Evolutionary conservation across 2,797 vertebrate species (phyloP), one percentile per base, ranked within the genome.

Genomic region (Falco novaeseelandiae): DNA sequence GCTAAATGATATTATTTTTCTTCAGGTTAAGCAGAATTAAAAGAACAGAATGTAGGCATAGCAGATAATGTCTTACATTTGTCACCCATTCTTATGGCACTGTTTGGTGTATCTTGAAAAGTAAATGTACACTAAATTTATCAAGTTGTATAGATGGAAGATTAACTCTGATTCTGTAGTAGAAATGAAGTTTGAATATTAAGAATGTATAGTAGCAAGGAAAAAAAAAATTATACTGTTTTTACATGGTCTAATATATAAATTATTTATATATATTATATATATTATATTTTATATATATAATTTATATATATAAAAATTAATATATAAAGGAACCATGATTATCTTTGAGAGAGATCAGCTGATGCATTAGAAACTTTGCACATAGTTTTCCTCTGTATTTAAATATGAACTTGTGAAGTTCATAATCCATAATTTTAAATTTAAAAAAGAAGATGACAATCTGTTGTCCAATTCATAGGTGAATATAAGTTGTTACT

Each of bases 11-110:
- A 27, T 52, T 51, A 25, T 70, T 62, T 71, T 87, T 63, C 67
- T 84, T 59, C 59, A 67, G 36, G 61, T 79, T 89, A 93, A 89
- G 79, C 82, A 87, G 59, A 84, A 83, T 90, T 49, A 73, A 91
- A 90, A 95, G 52, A 77, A 42, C 63, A 88, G 74, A 78, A 95
- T 78, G 42, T 29, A 77, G 65, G 51, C 23, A 34, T 38, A 49
- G 8, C 46, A 72, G 71, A 11, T 84, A 58, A 48, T 52, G 32
- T 44, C 62, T 85, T 36, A 17, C 5, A 29, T 63, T 36, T 79
- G 25, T 63, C 57, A 83, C 20, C 21, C 27, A 17, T 76, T 90
- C 59, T 78, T 66, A 26, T 42, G 58, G 32, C 48, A 88, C 20
- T 14, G 32, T 32, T 87, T 26, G 77, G 15, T 58, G 6, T 70